Percentiles rank a stretch among this genome's conserved stretches.
Evolutionary conservation across 2,888 invertebrate genomes (phyloP).

Genomic region (Clivina fossor): DNA sequence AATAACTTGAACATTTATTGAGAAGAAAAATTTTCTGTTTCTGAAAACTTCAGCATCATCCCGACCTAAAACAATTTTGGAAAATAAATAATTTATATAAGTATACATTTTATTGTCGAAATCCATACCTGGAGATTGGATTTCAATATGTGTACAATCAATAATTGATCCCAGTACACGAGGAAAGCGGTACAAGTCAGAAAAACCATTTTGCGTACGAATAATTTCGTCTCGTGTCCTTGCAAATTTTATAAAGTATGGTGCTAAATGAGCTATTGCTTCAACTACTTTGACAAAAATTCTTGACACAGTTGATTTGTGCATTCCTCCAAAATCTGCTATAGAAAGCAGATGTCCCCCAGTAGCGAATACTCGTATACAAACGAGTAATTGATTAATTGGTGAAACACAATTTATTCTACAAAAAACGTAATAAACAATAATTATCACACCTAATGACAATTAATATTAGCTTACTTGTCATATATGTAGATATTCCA

Average conservation of each 20-base stretch:
- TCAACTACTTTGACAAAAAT: constrained; percentile 3
- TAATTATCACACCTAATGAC: no score
- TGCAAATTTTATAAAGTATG: constrained; percentile 8
- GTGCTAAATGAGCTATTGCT: constrained; percentile 5
- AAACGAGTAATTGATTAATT: not conserved
- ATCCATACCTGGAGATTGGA: constrained; percentile 2
- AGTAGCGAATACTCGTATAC: constrained; percentile 11
- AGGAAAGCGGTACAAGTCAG: constrained; percentile 10
- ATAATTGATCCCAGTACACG: not conserved
- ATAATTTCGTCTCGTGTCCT: constrained; percentile 3
- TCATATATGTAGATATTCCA: no score
- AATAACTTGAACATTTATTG: not conserved
- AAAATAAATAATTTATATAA: no score
- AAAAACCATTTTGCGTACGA: constrained; percentile 13
- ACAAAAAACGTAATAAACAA: no score
- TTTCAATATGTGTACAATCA: constrained; percentile 1
- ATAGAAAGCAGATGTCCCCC: constrained; percentile 6
- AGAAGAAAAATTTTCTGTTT: not conserved
- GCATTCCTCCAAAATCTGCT: constrained; percentile 8
- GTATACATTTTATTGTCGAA: no score
- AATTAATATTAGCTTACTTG: no score
- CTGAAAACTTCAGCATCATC: constrained; percentile 3
- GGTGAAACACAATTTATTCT: no score
- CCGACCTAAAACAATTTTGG: not conserved
- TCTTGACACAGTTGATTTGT: constrained; percentile 13